phyloP scores from a whole-genome alignment of 2,113 vertebrate genomes.

The Xenus cinereus region DNA sequence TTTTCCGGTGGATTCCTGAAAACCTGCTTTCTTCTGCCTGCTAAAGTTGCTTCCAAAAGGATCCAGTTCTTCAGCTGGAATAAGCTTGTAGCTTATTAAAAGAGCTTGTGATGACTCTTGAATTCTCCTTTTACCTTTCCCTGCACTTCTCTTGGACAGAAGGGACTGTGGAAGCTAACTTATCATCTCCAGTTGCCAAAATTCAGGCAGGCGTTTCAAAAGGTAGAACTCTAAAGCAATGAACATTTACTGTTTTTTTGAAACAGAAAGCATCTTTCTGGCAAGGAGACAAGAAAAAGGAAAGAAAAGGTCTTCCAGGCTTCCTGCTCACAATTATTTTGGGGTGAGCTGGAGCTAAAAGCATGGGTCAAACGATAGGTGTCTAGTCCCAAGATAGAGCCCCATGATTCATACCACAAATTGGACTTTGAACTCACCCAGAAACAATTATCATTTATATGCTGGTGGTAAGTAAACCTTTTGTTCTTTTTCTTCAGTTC shows the following conservation, averaged over 20 bases:
- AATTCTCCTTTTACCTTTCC: not conserved
- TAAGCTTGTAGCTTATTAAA: not conserved
- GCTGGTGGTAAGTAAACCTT: not conserved
- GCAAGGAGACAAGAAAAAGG: not conserved
- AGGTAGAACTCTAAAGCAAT: not conserved
- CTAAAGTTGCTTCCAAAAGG: not conserved
- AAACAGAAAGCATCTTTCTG: not conserved
- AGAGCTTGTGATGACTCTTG: not conserved
- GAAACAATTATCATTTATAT: not conserved
- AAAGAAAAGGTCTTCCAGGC: not conserved
- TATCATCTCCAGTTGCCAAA: not conserved
- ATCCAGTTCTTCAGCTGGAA: not conserved
- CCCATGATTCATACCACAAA: not conserved
- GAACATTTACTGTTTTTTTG: not conserved
- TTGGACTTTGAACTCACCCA: not conserved
- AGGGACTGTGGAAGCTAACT: not conserved
- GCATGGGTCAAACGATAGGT: accelerated
- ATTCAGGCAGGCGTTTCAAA: not conserved
- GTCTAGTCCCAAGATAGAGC: not conserved
- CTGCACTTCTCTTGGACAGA: not conserved
- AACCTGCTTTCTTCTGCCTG: not conserved
- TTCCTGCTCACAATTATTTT: not conserved
- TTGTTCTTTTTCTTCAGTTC: not conserved
- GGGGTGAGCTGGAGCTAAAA: not conserved
- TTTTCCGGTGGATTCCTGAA: not conserved